A percentile compares a stretch with the other conserved stretches of the same genome.
Evolutionary conservation across 1,140 invertebrate genomes (phyloP).

Genomic region (Drosophila pachea): DNA sequence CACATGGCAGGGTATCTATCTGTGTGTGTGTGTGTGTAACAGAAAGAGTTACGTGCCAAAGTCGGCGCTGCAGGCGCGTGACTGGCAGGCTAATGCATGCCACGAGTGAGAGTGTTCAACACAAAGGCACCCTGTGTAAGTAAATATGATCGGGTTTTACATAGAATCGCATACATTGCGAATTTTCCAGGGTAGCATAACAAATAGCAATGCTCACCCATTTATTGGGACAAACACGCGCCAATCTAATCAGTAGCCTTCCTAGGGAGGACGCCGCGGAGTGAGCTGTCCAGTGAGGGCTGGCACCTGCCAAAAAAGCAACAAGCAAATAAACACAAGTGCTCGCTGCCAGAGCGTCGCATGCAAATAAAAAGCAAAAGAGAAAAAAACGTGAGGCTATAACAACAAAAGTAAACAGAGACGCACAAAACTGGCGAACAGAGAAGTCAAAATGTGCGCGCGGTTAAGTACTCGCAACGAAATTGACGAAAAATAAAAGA

Average conservation of each 20-base stretch:
- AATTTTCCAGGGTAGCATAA: no score
- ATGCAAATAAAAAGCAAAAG: slow-evolving; percentile 41
- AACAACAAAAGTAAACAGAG: slow-evolving; percentile 39
- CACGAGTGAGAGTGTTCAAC: neutral
- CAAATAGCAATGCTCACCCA: no score
- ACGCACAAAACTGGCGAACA: slow-evolving; percentile 21
- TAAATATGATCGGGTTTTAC: neutral
- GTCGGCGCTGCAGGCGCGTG: slow-evolving; percentile 43
- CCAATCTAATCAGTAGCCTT: slow-evolving; percentile 37
- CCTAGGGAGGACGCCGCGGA: neutral
- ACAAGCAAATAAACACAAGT: slow-evolving; percentile 48
- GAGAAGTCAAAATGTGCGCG: slow-evolving; percentile 38
- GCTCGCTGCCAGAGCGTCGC: slow-evolving; percentile 21
- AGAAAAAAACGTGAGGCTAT: slow-evolving; percentile 44
- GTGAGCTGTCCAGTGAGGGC: neutral
- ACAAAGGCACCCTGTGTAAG: neutral
- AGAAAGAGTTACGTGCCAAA: slow-evolving; percentile 58
- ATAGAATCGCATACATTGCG: no score
- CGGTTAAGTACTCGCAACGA: slow-evolving; percentile 30
- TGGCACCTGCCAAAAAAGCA: slow-evolving; percentile 54
- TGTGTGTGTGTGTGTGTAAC: neutral
- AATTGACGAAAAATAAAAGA: slow-evolving; percentile 26
- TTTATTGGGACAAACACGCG: neutral
- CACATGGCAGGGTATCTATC: neutral
- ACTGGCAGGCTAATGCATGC: slow-evolving; percentile 53